Conservation (phyloP, 2,797 vertebrate species). For the Anguilla obscura region DNA sequence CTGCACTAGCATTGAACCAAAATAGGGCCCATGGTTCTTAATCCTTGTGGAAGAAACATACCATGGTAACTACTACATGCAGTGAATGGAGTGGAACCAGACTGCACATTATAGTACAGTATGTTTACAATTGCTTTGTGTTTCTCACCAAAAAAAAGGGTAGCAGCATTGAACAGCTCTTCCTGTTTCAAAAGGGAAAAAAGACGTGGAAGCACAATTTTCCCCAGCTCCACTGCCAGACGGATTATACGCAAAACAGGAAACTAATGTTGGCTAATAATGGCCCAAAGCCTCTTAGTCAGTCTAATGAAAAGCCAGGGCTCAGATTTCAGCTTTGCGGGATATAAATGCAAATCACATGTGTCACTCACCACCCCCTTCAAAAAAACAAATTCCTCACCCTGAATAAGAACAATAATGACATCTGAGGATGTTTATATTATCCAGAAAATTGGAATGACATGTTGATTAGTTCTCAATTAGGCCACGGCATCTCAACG, state of each 20-base stretch:
- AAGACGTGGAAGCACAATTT: not conserved
- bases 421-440: constrained; percentile 18
- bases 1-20: too few species aligned
- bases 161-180: not conserved
- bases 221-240: constrained; percentile 18
- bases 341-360: constrained; percentile 10
- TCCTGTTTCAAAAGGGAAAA: constrained; percentile 11
- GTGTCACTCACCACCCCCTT: not conserved
- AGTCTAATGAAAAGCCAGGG: not conserved
- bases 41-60: not conserved
- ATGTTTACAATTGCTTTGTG: not conserved
- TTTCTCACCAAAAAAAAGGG: not conserved
- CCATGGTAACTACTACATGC: not conserved
- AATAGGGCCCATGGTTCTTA: not conserved
- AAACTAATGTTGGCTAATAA: constrained; percentile 20
- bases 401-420: constrained; percentile 17
- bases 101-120: not conserved
- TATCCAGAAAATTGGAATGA: constrained; percentile 16
- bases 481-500: constrained; percentile 2
- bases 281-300: constrained; percentile 25
- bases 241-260: constrained; percentile 18
- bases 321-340: not conserved
- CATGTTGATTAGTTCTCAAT: constrained; percentile 20
- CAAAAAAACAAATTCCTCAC: not conserved
- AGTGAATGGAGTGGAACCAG: not conserved